phyloP scores from a whole-genome alignment of 2,113 vertebrate genomes.

The Chaetodon trifascialis region DNA sequence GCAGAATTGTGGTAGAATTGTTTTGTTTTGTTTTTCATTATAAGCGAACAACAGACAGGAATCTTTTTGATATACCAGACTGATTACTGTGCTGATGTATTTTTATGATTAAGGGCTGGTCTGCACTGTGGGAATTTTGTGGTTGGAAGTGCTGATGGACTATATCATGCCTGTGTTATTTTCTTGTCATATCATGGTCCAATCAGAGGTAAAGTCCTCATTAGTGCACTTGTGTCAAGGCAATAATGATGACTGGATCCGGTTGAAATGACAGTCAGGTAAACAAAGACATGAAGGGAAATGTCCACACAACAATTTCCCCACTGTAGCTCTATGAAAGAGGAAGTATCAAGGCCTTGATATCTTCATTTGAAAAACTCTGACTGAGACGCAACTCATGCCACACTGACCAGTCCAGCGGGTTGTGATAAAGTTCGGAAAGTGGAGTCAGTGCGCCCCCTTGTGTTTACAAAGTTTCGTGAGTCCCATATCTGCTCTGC shows the following conservation, averaged over 20 bases:
- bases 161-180: constrained; percentile 50
- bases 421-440: not conserved
- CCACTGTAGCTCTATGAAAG: not conserved
- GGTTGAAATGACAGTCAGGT: constrained; percentile 31
- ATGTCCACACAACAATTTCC: constrained; percentile 8
- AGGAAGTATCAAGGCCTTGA: not conserved
- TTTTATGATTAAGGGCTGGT: constrained; percentile 13
- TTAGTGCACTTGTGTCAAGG: constrained; percentile 56
- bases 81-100: constrained; percentile 10
- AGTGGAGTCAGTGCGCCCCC: constrained; percentile 42
- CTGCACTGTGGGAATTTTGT: constrained; percentile 18
- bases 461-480: constrained; percentile 15
- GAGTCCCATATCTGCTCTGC: not conserved
- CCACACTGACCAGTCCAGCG: too few species aligned
- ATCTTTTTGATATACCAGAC: not conserved
- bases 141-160: constrained; percentile 25
- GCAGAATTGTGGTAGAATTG: too few species aligned
- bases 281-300: constrained; percentile 27
- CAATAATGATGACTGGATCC: constrained; percentile 46
- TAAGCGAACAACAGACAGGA: not conserved
- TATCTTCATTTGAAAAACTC: constrained; percentile 9
- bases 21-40: too few species aligned
- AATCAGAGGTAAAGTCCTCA: constrained; percentile 56
- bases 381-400: not conserved
- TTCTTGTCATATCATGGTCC: constrained; percentile 59